Conservation (phyloP, 2,797 vertebrate genomes). For the Iguana delicatissima region DNA sequence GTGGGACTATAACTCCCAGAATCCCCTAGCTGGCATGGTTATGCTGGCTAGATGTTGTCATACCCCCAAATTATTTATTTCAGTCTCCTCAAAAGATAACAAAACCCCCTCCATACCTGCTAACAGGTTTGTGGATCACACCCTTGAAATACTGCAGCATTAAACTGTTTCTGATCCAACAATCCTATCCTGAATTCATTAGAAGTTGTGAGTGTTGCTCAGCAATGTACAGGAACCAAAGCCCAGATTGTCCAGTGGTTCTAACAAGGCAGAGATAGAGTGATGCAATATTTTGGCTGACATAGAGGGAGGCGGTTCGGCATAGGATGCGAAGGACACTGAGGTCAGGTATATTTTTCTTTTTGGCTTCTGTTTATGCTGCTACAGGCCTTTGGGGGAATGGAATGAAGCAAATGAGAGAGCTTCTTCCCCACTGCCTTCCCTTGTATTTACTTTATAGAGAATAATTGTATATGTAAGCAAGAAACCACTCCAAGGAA, state of each 20-base stretch:
- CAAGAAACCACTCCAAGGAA: not conserved
- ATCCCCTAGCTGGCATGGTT: too few relatives aligned
- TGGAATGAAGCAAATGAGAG: not conserved
- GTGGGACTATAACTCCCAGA: too few relatives aligned
- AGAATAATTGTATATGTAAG: conserved; percentile 12
- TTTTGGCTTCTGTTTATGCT: conserved; percentile 1
- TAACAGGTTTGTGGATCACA: not conserved
- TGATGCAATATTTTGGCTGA: conserved; percentile 56
- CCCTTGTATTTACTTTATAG: not conserved
- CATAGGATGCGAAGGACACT: conserved; percentile 50
- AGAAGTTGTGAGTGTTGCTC: conserved; percentile 28
- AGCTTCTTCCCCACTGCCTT: not conserved
- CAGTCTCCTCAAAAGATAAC: too few relatives aligned
- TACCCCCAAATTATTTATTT: too few relatives aligned
- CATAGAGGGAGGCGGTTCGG: conserved; percentile 42
- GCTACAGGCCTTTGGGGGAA: not conserved
- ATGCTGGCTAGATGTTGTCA: too few relatives aligned
- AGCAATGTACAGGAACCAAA: conserved; percentile 51
- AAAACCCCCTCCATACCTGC: not conserved
- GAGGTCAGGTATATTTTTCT: conserved; percentile 34
- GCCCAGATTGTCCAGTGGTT: conserved; percentile 48
- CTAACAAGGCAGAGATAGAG: conserved; percentile 54
- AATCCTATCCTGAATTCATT: not conserved
- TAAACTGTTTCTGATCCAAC: not conserved
- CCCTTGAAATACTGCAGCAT: not conserved